Conservation (phyloP, 2,797 vertebrate species). For the Cephalopachus bancanus region DNA sequence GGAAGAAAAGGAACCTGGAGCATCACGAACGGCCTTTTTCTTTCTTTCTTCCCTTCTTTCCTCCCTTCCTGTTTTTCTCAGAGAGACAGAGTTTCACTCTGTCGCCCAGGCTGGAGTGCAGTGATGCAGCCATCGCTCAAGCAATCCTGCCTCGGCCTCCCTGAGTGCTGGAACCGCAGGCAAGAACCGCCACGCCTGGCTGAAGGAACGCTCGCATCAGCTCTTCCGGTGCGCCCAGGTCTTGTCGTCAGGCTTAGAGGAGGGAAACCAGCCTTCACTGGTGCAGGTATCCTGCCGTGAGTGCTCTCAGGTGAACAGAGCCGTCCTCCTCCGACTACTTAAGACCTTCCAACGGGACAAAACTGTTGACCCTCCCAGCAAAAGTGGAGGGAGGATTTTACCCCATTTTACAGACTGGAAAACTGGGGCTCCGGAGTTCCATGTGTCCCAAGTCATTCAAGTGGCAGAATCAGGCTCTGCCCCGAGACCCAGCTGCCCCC, state of each 20-base stretch:
- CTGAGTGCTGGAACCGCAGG: neutral
- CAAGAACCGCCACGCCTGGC: neutral
- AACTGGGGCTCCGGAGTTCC: neutral
- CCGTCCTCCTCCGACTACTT: neutral
- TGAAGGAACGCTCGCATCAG: neutral
- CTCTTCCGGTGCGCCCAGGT: rapidly evolving
- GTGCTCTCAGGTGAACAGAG: too few relatives aligned
- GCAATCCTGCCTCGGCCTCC: neutral
- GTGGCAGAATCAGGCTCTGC: neutral
- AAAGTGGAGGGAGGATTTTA: neutral
- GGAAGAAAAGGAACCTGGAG: neutral
- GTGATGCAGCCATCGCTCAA: neutral
- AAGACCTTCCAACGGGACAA: neutral
- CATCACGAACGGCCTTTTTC: too few relatives aligned
- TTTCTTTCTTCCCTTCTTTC: too few relatives aligned
- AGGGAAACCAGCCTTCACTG: rapidly evolving
- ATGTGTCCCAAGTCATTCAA: neutral
- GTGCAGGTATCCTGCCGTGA: rapidly evolving
- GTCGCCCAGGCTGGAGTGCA: neutral
- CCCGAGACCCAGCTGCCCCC: neutral
- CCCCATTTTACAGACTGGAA: neutral
- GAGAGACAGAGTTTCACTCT: neutral
- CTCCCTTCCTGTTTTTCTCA: too few relatives aligned
- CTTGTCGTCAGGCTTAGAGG: neutral
- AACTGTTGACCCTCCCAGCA: neutral